A percentile compares a stretch with the other conserved stretches of the same genome.
Conservation (phyloP, 1,140 invertebrate species). For the Drosophila kikkawai region DNA sequence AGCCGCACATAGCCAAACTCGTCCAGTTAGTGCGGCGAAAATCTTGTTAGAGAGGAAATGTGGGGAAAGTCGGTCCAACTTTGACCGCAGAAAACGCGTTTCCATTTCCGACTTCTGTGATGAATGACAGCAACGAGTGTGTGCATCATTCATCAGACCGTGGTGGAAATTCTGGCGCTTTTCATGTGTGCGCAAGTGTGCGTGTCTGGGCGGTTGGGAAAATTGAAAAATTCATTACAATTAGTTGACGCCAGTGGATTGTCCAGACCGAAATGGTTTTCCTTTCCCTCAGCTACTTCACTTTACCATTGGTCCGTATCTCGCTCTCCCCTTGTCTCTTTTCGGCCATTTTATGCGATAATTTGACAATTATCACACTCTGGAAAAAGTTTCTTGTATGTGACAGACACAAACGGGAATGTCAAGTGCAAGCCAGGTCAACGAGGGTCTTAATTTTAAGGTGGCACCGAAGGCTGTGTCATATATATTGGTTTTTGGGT, state of each 20-base stretch:
- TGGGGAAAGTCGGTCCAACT: conserved; percentile 45
- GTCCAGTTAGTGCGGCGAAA: conserved; percentile 13
- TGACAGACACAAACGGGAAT: conserved; percentile 40
- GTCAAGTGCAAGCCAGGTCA: conserved; percentile 29
- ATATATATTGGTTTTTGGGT: conserved; percentile 2
- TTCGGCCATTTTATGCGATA: conserved; percentile 38
- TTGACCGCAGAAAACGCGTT: conserved; percentile 70
- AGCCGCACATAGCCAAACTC: conserved; percentile 37
- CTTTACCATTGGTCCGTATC: not conserved
- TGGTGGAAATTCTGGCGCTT: conserved; percentile 26
- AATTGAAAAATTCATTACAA: conserved; percentile 83
- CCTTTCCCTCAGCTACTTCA: conserved; percentile 9
- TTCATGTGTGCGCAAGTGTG: conserved; percentile 14
- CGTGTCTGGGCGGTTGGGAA: conserved; percentile 27
- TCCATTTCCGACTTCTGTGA: conserved; percentile 63
- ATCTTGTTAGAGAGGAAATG: conserved; percentile 10
- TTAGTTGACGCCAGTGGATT: conserved; percentile 63
- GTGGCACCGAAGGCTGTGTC: not conserved
- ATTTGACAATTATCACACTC: conserved; percentile 70
- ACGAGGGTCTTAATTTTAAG: conserved; percentile 38
- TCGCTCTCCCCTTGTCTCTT: not conserved
- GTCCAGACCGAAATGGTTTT: conserved; percentile 32
- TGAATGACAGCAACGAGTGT: conserved; percentile 76
- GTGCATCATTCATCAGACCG: conserved; percentile 76
- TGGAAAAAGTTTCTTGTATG: conserved; percentile 23